Percentiles rank a stretch among this genome's conserved stretches.
phyloP scores from a whole-genome alignment of 2,888 invertebrate genomes.

The Arge pagana region DNA sequence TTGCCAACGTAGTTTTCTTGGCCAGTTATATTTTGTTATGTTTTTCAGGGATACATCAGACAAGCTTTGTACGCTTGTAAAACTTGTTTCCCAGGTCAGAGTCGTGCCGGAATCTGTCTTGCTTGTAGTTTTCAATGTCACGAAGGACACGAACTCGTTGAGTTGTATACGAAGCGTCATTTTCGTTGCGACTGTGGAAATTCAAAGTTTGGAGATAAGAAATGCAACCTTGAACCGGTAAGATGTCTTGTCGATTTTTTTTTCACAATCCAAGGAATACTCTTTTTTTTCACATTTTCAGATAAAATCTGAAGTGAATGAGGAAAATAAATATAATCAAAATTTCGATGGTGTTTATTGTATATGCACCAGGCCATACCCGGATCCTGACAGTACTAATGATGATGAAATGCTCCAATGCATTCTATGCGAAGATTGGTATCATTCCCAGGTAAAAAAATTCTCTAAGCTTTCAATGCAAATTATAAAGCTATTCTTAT shows the following conservation, averaged over 20 bases:
- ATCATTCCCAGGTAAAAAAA: constrained; percentile 72
- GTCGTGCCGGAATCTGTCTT: constrained; percentile 84
- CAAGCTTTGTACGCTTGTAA: constrained; percentile 95
- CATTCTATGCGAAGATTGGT: constrained; percentile 97
- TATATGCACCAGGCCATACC: constrained; percentile 88
- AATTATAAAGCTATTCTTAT: constrained; percentile 25
- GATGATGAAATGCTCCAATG: constrained; percentile 97
- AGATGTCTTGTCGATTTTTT: constrained; percentile 37
- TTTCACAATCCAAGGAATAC: too few relatives aligned
- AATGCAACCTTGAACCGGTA: constrained; percentile 72
- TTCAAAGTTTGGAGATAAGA: constrained; percentile 69
- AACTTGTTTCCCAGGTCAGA: constrained; percentile 78
- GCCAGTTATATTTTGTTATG: constrained; percentile 14
- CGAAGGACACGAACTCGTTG: constrained; percentile 92
- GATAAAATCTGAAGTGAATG: constrained; percentile 70
- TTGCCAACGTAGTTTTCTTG: constrained; percentile 5
- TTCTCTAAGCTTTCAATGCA: background rate
- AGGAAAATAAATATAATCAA: constrained; percentile 83
- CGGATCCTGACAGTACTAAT: constrained; percentile 81
- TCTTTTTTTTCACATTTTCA: constrained; percentile 29
- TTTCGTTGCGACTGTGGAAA: constrained; percentile 97
- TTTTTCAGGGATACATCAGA: constrained; percentile 82
- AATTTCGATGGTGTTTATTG: constrained; percentile 95
- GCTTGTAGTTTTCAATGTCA: constrained; percentile 95
- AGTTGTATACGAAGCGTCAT: constrained; percentile 94